phyloP scores from a whole-genome alignment of 1,140 invertebrate genomes.

The Akabosia matsudoensis region DNA sequence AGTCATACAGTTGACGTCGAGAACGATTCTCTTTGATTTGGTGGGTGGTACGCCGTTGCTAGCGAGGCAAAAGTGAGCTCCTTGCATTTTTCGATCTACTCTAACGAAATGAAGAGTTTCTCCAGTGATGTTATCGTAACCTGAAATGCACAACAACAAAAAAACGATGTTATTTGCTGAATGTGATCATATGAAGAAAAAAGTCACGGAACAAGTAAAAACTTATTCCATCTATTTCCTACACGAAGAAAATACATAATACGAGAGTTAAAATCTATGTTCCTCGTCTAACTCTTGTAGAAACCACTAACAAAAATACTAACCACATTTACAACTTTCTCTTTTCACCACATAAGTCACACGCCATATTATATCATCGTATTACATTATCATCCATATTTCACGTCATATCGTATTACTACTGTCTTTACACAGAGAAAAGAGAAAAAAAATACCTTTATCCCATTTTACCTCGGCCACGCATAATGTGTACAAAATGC shows the following conservation, averaged over 20 bases:
- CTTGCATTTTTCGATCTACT: conserved; percentile 78
- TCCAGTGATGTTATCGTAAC: conserved; percentile 64
- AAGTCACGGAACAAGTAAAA: conserved; percentile 39
- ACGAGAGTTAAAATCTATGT: no score
- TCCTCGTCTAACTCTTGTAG: neutral
- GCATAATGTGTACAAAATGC: no score
- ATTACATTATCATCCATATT: conserved; percentile 16
- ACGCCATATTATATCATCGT: conserved; percentile 21
- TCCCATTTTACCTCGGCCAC: no score
- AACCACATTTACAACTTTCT: conserved; percentile 4
- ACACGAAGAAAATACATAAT: neutral
- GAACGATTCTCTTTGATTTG: conserved; percentile 77
- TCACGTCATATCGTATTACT: neutral
- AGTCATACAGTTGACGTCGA: conserved; percentile 84
- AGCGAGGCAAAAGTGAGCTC: conserved; percentile 80
- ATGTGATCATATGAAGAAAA: conserved; percentile 6
- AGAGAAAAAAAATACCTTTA: no score
- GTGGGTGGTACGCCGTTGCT: conserved; percentile 64
- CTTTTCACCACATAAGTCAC: neutral
- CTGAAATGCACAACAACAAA: no score
- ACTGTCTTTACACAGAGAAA: neutral
- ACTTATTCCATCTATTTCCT: conserved; percentile 38
- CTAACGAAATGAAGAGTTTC: conserved; percentile 68
- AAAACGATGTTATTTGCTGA: no score
- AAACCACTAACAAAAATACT: neutral